Base-by-base conservation (phyloP, 2,113 vertebrate genomes). In the Australoheros scitulus region DNA sequence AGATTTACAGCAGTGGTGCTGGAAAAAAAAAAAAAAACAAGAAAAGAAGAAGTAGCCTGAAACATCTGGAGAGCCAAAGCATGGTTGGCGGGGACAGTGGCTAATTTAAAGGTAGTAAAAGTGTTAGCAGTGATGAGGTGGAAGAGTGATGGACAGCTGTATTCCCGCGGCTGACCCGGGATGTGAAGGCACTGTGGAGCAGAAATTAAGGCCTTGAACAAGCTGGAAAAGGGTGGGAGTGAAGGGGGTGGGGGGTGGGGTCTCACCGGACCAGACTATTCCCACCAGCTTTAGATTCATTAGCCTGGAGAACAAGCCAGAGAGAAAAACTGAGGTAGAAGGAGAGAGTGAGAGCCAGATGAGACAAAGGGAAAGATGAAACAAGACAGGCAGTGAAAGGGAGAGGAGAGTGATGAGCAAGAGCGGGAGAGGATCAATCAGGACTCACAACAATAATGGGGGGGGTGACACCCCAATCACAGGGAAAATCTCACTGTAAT, bases 81-180 rank as follows among this genome's bases (percentile, higher is more conserved):
- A 85, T 43, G 91, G 88, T 63, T 79, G 80, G 79, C 61, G 68
- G 84, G 88, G 94, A 92, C 88, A 85, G 90, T 61, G 90, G 90
- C 90, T 93, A 89, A 93, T 95, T 95, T 93, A 94, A 93, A 92
- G 92, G 89, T 85, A 89, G 87, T 94, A 94, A 93, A 95, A 92
- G 89, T 92, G 92, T 89, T 91, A 60, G 85, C 61, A 18, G 77
- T 32, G 86, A 89, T n/a, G 61, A 15, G 58, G 77, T 47, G 68
- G 81, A 87, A 76, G 89, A 85, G 89, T 94, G 94, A 94, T 94
- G 91, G 92, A 93, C 92, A 93, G 92, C 86, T 91, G 84, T 29
- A 77, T 89, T 88, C 81, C 86, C 61, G 76, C 3, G 43, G 80
- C 74, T 86, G 88, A 91, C 88, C 88, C 82, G 32, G 38, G 82